Evolutionary conservation across 1,140 invertebrate genomes (phyloP).

Genomic region (Trichonephila clavipes): DNA sequence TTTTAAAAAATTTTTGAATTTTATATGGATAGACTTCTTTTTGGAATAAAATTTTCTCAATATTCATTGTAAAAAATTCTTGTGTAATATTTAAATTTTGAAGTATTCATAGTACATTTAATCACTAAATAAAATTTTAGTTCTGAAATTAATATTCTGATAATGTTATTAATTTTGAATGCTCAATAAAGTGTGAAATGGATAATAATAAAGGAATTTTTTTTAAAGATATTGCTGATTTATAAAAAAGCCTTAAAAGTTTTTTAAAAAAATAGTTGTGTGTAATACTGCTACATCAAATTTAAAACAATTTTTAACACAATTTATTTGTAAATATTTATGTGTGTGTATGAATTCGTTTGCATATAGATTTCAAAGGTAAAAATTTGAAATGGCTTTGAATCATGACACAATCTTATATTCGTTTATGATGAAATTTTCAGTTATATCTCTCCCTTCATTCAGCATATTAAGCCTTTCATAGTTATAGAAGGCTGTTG

Average conservation of each 20-base stretch:
- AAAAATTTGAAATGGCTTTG: neutral
- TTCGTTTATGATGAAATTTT: neutral
- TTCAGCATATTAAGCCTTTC: slow-evolving; percentile 21
- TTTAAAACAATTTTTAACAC: neutral
- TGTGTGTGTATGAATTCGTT: neutral
- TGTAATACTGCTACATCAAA: neutral
- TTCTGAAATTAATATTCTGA: too few relatives aligned
- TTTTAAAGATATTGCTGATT: neutral
- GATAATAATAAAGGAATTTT: too few relatives aligned
- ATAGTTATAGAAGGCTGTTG: slow-evolving; percentile 26
- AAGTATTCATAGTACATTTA: too few relatives aligned
- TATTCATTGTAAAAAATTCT: too few relatives aligned
- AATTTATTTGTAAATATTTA: slow-evolving; percentile 11
- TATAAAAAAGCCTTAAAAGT: neutral
- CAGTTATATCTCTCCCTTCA: neutral
- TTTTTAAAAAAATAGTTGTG: neutral
- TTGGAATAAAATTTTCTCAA: too few relatives aligned
- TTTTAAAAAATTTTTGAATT: too few relatives aligned
- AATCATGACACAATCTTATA: slow-evolving; percentile 8
- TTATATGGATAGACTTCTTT: too few relatives aligned
- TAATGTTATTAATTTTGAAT: neutral
- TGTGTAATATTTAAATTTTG: too few relatives aligned
- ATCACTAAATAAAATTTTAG: too few relatives aligned
- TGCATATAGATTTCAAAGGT: slow-evolving; percentile 14
- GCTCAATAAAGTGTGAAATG: too few relatives aligned